Percentiles rank a stretch among this genome's conserved stretches.
phyloP scores from a whole-genome alignment of 2,888 invertebrate species.

The Protodeltote pygarga region DNA sequence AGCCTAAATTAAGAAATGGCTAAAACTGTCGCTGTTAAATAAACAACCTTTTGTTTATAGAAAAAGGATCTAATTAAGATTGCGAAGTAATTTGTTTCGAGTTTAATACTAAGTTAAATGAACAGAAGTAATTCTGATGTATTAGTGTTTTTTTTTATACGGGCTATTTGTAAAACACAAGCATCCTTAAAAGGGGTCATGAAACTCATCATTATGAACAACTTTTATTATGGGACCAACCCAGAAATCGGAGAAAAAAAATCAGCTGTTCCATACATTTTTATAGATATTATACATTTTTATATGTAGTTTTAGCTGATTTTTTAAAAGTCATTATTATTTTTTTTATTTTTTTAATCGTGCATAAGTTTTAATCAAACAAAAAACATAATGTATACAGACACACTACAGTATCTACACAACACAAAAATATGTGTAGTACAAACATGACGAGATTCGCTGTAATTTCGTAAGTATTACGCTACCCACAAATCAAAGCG shows the following conservation, averaged over 20 bases:
- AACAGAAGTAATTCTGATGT: too few species aligned
- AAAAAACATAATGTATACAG: conserved; percentile 19
- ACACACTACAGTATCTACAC: conserved; percentile 18
- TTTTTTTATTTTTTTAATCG: neutral
- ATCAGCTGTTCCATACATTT: too few species aligned
- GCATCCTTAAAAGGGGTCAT: too few species aligned
- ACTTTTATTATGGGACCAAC: too few species aligned
- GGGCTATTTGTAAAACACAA: too few species aligned
- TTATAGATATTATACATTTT: too few species aligned
- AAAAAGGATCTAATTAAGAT: neutral
- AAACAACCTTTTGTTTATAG: conserved; percentile 1
- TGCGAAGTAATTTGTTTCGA: neutral
- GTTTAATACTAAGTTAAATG: too few species aligned
- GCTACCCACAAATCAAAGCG: conserved; percentile 65
- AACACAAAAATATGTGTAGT: conserved; percentile 55
- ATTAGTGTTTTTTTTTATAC: too few species aligned
- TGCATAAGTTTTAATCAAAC: neutral
- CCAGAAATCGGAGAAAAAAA: too few species aligned
- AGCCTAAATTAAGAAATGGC: conserved; percentile 1
- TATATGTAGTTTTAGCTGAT: too few species aligned
- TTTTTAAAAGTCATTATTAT: neutral
- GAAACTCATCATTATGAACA: too few species aligned
- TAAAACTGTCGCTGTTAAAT: conserved; percentile 11
- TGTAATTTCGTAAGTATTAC: conserved; percentile 72
- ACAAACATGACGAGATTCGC: conserved; percentile 66